phyloP scores from a whole-genome alignment of 2,797 vertebrate genomes.

The Halcyon smyrnensis region DNA sequence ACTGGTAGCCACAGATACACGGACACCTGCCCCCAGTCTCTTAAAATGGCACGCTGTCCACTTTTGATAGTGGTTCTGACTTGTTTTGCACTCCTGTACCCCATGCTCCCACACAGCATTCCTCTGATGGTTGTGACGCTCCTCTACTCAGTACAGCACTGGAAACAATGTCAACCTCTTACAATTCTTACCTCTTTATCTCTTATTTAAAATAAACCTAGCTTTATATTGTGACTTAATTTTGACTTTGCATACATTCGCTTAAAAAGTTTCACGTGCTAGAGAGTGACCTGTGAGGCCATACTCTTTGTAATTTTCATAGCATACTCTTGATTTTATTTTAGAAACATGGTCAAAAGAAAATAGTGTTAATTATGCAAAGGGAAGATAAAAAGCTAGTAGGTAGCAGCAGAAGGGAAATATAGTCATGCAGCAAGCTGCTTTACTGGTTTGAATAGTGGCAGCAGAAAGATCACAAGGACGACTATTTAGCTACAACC shows the following conservation, averaged over 20 bases:
- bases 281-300: neutral
- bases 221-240: neutral
- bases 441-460: neutral
- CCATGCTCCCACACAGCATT: neutral
- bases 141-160: neutral
- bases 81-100: fast-evolving
- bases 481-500: neutral
- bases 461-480: neutral
- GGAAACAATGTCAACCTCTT: neutral
- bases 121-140: neutral
- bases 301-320: neutral
- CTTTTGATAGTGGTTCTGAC: neutral
- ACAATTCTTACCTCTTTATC: neutral
- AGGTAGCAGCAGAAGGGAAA: neutral
- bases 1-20: neutral
- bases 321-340: neutral
- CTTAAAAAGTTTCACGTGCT: neutral
- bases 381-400: neutral
- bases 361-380: neutral
- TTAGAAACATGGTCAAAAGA: neutral
- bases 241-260: neutral
- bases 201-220: neutral
- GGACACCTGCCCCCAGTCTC: fast-evolving
- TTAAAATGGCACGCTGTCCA: neutral
- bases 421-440: neutral